Percentiles rank a stretch among this genome's conserved stretches.
Evolutionary conservation across 1,140 invertebrate genomes (phyloP).

Genomic region (Dendrolimus kikuchii): DNA sequence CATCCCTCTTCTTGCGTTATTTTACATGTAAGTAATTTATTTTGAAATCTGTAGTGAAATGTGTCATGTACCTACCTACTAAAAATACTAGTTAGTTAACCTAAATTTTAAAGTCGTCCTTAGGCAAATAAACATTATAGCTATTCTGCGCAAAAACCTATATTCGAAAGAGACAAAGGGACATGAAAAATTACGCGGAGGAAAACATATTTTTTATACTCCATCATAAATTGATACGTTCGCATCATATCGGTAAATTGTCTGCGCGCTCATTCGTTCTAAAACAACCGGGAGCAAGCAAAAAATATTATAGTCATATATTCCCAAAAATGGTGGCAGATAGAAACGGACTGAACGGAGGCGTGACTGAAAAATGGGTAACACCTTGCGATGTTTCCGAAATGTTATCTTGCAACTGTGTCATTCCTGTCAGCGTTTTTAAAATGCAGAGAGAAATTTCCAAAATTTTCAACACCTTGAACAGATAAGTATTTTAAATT

Average conservation of each 20-base stretch:
- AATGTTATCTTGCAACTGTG: slow-evolving; percentile 28
- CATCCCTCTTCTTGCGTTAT: too few relatives aligned
- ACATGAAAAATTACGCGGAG: too few relatives aligned
- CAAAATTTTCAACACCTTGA: too few relatives aligned
- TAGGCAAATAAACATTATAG: not conserved
- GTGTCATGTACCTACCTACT: too few relatives aligned
- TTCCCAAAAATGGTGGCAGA: slow-evolving; percentile 30
- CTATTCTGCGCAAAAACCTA: not conserved
- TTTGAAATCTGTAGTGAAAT: too few relatives aligned
- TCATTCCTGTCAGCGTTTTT: slow-evolving; percentile 16
- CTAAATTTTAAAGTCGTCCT: not conserved
- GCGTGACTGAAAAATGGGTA: slow-evolving; percentile 55
- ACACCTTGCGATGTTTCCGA: slow-evolving; percentile 42
- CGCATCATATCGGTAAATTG: slow-evolving; percentile 18
- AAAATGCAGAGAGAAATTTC: not conserved
- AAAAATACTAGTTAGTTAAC: too few relatives aligned
- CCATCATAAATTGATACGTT: slow-evolving; percentile 3
- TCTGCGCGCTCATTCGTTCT: slow-evolving; percentile 8
- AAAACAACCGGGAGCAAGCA: slow-evolving; percentile 20
- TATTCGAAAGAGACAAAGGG: too few relatives aligned
- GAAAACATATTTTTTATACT: too few relatives aligned
- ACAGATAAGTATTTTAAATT: too few relatives aligned
- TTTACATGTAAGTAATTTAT: too few relatives aligned
- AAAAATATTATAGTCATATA: slow-evolving; percentile 39
- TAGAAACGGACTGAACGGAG: slow-evolving; percentile 35